phyloP scores from a whole-genome alignment of 2,113 vertebrate genomes.

The Tenebrosternarchus preto region DNA sequence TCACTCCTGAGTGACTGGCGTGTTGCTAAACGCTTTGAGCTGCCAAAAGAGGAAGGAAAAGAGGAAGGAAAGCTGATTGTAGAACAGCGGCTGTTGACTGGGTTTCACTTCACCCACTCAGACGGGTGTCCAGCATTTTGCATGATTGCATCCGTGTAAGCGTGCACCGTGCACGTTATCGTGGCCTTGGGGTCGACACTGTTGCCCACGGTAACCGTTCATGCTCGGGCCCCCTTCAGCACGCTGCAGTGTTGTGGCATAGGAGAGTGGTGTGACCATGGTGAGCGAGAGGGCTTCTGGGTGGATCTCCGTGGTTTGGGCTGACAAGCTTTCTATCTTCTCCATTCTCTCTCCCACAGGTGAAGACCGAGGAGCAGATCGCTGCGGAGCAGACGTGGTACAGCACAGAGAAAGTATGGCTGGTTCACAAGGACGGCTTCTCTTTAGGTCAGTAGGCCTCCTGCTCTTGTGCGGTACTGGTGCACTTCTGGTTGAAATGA shows the following conservation, averaged over 20 bases:
- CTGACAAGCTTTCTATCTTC: slow-evolving; percentile 3
- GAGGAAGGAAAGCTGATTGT: slow-evolving; percentile 21
- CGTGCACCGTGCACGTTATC: neutral
- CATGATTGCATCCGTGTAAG: neutral
- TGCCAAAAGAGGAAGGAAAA: slow-evolving; percentile 37
- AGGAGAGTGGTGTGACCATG: neutral
- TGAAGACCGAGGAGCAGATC: slow-evolving; percentile 91
- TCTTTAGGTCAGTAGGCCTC: slow-evolving; percentile 80
- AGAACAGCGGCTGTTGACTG: neutral
- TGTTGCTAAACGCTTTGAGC: neutral
- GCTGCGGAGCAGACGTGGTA: slow-evolving; percentile 88
- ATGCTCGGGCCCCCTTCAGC: neutral
- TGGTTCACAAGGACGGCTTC: slow-evolving; percentile 95
- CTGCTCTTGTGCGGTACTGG: too few relatives aligned
- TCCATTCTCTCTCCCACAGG: slow-evolving; percentile 64
- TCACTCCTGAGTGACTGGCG: neutral
- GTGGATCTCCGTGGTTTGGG: neutral
- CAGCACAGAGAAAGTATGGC: slow-evolving; percentile 93
- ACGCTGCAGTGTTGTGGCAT: neutral
- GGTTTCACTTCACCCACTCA: slow-evolving; percentile 34
- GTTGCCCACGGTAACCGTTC: neutral
- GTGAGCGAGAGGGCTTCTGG: slow-evolving; percentile 11
- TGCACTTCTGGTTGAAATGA: too few relatives aligned
- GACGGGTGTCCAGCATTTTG: neutral
- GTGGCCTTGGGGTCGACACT: neutral